Evolutionary conservation across 2,797 vertebrate genomes (phyloP).

Genomic region (Pelobates cultripes): DNA sequence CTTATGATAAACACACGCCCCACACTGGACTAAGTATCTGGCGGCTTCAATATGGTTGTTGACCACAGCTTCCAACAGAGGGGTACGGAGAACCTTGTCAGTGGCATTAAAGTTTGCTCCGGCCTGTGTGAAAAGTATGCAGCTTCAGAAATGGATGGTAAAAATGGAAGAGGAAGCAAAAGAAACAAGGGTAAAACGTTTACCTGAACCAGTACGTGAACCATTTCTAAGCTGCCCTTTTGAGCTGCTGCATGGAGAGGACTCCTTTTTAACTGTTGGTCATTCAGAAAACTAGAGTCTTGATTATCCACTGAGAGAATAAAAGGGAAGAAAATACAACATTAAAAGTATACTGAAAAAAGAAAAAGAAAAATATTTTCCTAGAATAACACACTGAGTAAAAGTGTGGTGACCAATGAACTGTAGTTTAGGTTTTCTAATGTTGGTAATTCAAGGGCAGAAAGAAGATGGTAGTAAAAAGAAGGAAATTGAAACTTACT

Average conservation of each 20-base stretch:
- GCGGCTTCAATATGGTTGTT: slow-evolving; percentile 85
- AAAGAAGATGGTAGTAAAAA: background rate
- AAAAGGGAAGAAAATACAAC: too few species aligned
- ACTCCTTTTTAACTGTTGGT: slow-evolving; percentile 86
- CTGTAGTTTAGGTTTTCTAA: too few species aligned
- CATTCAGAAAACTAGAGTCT: slow-evolving; percentile 87
- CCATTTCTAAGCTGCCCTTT: slow-evolving; percentile 86
- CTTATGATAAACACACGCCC: slow-evolving; percentile 84
- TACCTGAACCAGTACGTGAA: slow-evolving; percentile 89
- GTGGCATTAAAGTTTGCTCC: slow-evolving; percentile 87
- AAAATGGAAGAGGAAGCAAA: background rate
- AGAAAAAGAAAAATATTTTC: too few species aligned
- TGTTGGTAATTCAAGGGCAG: background rate
- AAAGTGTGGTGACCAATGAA: too few species aligned
- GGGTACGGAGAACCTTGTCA: slow-evolving; percentile 86
- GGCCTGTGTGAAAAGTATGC: slow-evolving; percentile 68
- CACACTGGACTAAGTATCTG: slow-evolving; percentile 81
- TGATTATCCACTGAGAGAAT: slow-evolving; percentile 83
- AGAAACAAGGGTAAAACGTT: background rate
- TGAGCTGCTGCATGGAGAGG: slow-evolving; percentile 89
- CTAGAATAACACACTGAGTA: too few species aligned
- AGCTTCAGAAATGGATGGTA: background rate
- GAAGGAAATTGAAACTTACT: slow-evolving; percentile 72
- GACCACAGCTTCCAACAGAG: slow-evolving; percentile 87
- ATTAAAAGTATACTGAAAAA: too few species aligned